Evolutionary conservation across 2,113 vertebrate genomes (phyloP).

Genomic region (Xiphophorus hellerii): DNA sequence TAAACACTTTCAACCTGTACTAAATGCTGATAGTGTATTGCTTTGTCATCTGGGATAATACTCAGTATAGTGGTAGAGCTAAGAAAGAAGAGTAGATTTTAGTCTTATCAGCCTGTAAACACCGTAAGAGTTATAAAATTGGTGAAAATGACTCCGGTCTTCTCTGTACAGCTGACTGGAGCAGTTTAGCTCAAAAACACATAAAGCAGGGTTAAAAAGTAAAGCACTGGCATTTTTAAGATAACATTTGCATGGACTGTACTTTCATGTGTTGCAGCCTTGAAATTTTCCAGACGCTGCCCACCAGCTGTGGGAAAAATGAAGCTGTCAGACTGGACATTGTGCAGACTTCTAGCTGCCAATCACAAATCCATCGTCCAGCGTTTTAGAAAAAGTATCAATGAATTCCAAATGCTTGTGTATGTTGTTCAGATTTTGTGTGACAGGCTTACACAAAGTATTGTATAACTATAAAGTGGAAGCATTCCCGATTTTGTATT

Average conservation of each 20-base stretch:
- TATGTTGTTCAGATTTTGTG: not conserved
- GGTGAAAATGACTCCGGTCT: not conserved
- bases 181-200: conserved; percentile 3
- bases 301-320: not conserved
- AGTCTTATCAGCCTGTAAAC: not conserved
- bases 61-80: not conserved
- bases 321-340: conserved; percentile 2
- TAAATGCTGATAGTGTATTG: not conserved
- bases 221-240: not conserved
- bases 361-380: not conserved
- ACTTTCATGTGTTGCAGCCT: conserved; percentile 2
- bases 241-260: conserved; percentile 1
- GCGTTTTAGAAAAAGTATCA: not conserved
- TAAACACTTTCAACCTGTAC: not conserved
- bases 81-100: too few relatives aligned
- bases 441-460: not conserved
- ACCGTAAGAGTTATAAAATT: not conserved
- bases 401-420: not conserved
- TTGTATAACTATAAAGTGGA: not conserved
- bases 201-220: not conserved
- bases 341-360: not conserved
- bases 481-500: not conserved
- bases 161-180: not conserved
- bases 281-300: not conserved
- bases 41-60: conserved; percentile 18